Evolutionary conservation across 1,140 invertebrate genomes (phyloP), one percentile per base, ranked within the genome.

Genomic region (Pseudachorutes palmiensis): DNA sequence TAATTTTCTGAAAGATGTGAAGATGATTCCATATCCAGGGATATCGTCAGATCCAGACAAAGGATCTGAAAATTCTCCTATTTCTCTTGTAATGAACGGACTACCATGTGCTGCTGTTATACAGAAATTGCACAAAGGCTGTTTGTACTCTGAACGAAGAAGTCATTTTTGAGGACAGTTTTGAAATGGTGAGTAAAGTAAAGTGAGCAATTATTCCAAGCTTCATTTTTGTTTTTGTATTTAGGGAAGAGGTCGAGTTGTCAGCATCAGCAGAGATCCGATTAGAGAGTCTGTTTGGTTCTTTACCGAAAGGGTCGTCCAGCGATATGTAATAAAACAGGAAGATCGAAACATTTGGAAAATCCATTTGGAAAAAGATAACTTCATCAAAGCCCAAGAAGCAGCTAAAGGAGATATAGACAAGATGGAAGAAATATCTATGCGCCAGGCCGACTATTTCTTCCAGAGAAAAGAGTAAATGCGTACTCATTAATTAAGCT

Each of bases 291-390:
- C 84, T 0, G 88, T 97, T 66, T 97, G 93, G 89, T 86, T 88
- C 1, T 89, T 88, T 67, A 91, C 91, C 0, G 87, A 92, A 71
- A 84, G 85, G 76, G 84, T 85, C 19, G 86, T 97, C 24, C 96
- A 91, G 74, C 88, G 88, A 74, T 94, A 94, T 72, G 90, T 87
- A 81, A 84, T 97, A 0, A 85, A 81, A 0, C 84, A 85, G 72
- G 95, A 97, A 81, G 88, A 92, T 74, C 81, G 93, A 71, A 89
- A 93, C 79, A 85, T 93, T 22, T 94, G 91, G 90, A 83, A 87
- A 79, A 90, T 94, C 68, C 95, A 94, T 77, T 82, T 92, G 59
- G 87, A 92, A 49, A 89, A 89, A 76, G 85, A 87, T 36, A 85
- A 95, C 74, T 98, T 93, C 80, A 89, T 91, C 62, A 77, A 90